Evolutionary conservation across 2,113 vertebrate species (phyloP), one percentile per base, ranked within the genome.

Genomic region (Corythornis cristatus): DNA sequence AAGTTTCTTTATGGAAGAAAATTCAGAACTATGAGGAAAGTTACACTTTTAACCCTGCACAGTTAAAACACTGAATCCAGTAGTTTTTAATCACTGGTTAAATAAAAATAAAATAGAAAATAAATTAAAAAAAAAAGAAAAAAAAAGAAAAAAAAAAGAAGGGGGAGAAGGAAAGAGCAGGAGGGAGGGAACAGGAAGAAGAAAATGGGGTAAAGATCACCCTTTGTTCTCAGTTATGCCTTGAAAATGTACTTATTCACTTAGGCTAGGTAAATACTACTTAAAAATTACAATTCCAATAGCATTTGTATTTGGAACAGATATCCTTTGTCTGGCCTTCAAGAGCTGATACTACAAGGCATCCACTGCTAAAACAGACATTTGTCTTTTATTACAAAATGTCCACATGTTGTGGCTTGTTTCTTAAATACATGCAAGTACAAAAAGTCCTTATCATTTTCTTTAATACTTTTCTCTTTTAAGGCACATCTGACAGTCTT

Each of bases 1-100:
- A 84, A 88, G 56, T 7, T 29, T 93, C 37, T 95, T 88, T 81
- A n/a, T 81, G 85, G 76, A 95, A 91, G 72, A 94, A 93, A 71
- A 79, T 80, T 94, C 90, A 93, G 83, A 91, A 89, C 77, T 67
- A 58, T 23, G 20, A 83, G 72, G 51, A 74, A 51, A 76, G 60
- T 8, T 74, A 33, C 67, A 35, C 46, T 86, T 80, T 80, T 83
- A 91, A 93, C 88, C 88, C 88, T 40, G 23, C 46, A 40, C 1
- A 3, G 25, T 62, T 62, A 58, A 50, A 70, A 26, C 29, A 87
- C 23, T 0, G 0, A 75, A 45, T 61, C 14, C 16, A 16, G 45
- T 31, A 33, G 23, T 51, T 76, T 16, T 53, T 45, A 37, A 53
- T 57, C 35, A 43, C 28, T 64, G 7, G 11, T 15, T 3, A 6